Conservation (phyloP, 2,113 vertebrate species). For the Panthera tigris region DNA sequence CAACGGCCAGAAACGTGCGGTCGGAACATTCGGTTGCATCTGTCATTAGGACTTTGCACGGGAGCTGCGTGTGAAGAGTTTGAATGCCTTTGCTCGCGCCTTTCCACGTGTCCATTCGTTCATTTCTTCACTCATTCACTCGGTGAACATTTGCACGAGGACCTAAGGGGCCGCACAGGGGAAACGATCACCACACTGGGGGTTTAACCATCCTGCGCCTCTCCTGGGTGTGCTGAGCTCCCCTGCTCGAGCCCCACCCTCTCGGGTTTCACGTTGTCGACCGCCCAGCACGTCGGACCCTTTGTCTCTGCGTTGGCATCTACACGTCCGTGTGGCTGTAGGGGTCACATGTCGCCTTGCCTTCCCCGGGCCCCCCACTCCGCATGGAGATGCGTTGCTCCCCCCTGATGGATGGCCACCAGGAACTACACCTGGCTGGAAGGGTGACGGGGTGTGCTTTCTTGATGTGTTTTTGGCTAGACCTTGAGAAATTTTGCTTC, state of each 20-base stretch:
- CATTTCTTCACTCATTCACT: not conserved
- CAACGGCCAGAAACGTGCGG: not conserved
- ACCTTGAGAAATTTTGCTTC: constrained; percentile 67
- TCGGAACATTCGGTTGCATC: not conserved
- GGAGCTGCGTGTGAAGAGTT: accelerated
- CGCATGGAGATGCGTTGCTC: not conserved
- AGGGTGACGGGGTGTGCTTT: not conserved
- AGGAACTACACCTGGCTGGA: not conserved
- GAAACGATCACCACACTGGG: accelerated
- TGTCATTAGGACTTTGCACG: not conserved
- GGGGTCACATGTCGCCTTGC: not conserved
- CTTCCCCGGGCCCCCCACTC: not conserved
- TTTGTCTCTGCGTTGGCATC: not conserved
- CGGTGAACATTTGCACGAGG: not conserved
- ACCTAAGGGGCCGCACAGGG: not conserved
- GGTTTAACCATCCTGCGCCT: accelerated
- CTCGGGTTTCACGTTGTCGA: accelerated
- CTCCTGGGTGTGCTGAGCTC: not conserved
- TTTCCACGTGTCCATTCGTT: not conserved
- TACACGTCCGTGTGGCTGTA: not conserved
- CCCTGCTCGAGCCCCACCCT: accelerated
- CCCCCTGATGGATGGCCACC: not conserved
- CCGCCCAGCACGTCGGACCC: accelerated
- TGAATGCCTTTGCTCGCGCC: not conserved
- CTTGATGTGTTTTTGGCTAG: constrained; percentile 1